phyloP scores from a whole-genome alignment of 2,797 vertebrate species.

The Apogon hyalosoma region DNA sequence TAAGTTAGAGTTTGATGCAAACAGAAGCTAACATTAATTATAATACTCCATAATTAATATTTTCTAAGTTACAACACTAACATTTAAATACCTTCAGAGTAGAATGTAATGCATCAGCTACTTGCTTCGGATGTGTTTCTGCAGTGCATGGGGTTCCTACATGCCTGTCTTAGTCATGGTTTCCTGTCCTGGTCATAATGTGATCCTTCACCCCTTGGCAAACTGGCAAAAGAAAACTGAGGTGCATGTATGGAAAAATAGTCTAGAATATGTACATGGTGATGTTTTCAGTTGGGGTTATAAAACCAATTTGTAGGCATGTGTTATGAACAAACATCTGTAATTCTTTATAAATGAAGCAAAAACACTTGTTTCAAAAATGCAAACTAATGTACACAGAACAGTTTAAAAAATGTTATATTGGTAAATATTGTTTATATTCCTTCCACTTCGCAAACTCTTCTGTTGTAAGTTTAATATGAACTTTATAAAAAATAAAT shows the following conservation, averaged over 20 bases:
- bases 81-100: background rate
- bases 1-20: background rate
- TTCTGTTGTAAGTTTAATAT: too few relatives aligned
- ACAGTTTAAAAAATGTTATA: too few relatives aligned
- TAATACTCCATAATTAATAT: too few relatives aligned
- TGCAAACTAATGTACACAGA: too few relatives aligned
- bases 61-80: constrained; percentile 23
- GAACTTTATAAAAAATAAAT: too few relatives aligned
- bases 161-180: constrained; percentile 15
- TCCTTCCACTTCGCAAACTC: too few relatives aligned
- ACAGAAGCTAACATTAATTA: background rate
- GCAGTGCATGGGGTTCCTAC: constrained; percentile 37
- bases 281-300: constrained; percentile 1
- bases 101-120: constrained; percentile 17
- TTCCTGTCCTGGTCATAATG: constrained; percentile 30
- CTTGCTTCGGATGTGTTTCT: constrained; percentile 46
- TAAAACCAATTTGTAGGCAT: background rate
- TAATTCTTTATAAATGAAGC: background rate
- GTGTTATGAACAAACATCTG: background rate
- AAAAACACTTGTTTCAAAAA: background rate
- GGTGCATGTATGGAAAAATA: constrained; percentile 18
- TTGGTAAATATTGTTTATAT: too few relatives aligned
- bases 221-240: constrained; percentile 6
- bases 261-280: constrained; percentile 12
- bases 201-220: constrained; percentile 23